Conservation (phyloP, 1,140 invertebrate species). For the Papilio glaucus region DNA sequence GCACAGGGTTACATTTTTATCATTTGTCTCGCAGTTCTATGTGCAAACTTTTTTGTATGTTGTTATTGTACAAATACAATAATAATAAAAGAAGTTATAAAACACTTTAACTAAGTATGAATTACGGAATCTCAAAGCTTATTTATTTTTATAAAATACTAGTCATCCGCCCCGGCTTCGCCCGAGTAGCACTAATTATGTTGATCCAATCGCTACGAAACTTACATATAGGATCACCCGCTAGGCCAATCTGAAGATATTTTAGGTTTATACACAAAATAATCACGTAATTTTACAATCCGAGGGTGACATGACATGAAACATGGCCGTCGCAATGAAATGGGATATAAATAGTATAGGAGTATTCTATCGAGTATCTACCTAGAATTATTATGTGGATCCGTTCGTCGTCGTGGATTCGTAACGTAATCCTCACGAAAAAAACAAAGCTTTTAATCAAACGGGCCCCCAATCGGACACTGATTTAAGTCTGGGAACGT, state of each 20-base stretch:
- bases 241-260: no score
- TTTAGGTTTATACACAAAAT: no score
- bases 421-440: conserved; percentile 11
- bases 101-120: neutral
- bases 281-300: neutral
- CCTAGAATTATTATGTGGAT: neutral
- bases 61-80: neutral
- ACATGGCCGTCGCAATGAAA: no score
- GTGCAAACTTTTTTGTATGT: neutral
- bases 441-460: conserved; percentile 6
- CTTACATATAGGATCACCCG: no score
- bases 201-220: no score
- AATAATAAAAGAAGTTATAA: neutral
- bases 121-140: neutral
- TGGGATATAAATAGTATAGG: no score
- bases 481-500: conserved; percentile 6
- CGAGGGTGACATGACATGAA: neutral
- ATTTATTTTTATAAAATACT: neutral
- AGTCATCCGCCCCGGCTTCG: no score
- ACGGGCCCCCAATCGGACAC: conserved; percentile 10
- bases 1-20: neutral
- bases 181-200: no score
- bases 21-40: neutral
- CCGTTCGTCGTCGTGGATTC: neutral
- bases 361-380: no score